Base-by-base conservation (phyloP, 2,113 vertebrate species). In the Mormoops blainvillei region DNA sequence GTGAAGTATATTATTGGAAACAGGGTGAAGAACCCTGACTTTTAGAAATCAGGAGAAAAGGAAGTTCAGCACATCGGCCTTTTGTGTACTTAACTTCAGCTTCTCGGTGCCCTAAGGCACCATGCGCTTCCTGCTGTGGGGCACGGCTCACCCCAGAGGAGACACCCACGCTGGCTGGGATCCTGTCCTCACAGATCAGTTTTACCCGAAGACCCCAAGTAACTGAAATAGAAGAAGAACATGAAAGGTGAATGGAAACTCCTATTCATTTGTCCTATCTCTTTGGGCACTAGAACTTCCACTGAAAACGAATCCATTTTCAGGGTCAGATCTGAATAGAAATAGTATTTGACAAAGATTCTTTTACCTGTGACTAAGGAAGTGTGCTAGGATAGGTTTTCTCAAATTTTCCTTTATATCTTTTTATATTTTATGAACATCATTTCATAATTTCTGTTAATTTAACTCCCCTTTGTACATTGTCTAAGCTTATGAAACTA, bases 151-250 rank as follows among this genome's bases (percentile, higher is more conserved):
- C 33, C 41, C 56, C 33, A 13, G 24, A 36, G 18, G 36, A 36
- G 52, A 15, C 0, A 10, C 19, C 19, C 12, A 2, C 4, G n/a
- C 80, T 63, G 13, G 11, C 16, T 4, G n/a, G n/a, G 31, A 2
- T 7, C 19, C 5, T 6, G 48, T 80, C 48, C 8, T 87, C 41
- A 14, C 43, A 16, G 50, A 61, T 28, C 54, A 45, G 18, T 68
- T 74, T n/a, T n/a, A 22, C 77, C 8, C 14, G 45, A 24, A 86
- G 83, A 65, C 5, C 28, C 81, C 24, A 70, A 56, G 12, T 22
- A 74, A 56, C 70, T 70, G 28, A 73, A 38, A 54, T 54, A 12
- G 9, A 58, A 26, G 48, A 50, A 81, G 22, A 52, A 56, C 22
- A 13, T 33, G 16, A 84, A 71, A 91, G 54, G 48, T 2, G 4